A percentile compares a stretch with the other conserved stretches of the same genome.
phyloP scores from a whole-genome alignment of 1,140 invertebrate genomes.

The Copidosoma floridanum region DNA sequence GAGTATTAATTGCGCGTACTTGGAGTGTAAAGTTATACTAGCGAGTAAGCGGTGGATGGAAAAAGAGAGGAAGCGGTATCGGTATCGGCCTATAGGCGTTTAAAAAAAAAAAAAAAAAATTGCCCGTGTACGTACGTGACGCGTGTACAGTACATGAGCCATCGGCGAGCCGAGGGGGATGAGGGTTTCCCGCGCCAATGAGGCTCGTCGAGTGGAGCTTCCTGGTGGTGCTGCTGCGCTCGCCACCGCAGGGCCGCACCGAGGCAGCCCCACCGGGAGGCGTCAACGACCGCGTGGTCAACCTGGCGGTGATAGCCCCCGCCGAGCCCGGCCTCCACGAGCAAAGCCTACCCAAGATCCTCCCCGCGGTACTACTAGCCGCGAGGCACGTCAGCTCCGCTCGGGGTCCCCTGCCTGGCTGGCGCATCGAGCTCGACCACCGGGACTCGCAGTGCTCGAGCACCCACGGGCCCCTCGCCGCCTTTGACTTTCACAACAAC shows the following conservation, averaged over 20 bases:
- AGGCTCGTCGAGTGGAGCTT: not conserved
- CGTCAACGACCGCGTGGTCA: slow-evolving; percentile 51
- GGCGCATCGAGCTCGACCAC: slow-evolving; percentile 67
- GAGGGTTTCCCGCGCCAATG: not conserved
- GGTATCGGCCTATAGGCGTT: too few relatives aligned
- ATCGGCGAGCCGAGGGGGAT: too few relatives aligned
- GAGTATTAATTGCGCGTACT: too few relatives aligned
- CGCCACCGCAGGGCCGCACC: not conserved
- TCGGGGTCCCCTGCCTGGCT: slow-evolving; percentile 63
- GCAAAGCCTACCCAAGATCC: slow-evolving; percentile 67
- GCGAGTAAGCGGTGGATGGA: too few relatives aligned
- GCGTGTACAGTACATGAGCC: too few relatives aligned
- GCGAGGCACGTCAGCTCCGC: slow-evolving; percentile 63
- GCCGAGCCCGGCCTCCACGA: slow-evolving; percentile 61
- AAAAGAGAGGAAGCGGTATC: too few relatives aligned
- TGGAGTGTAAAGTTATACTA: too few relatives aligned
- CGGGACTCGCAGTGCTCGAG: slow-evolving; percentile 79
- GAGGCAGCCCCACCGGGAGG: slow-evolving; percentile 21
- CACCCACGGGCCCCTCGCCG: slow-evolving; percentile 72
- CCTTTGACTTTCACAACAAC: slow-evolving; percentile 75
- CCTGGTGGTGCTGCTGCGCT: not conserved
- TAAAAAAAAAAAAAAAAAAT: too few relatives aligned
- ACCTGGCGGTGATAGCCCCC: slow-evolving; percentile 69
- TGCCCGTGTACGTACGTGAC: too few relatives aligned
- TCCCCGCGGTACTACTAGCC: slow-evolving; percentile 74